phyloP scores from a whole-genome alignment of 1,140 invertebrate genomes.

The Heliothis subflexa region DNA sequence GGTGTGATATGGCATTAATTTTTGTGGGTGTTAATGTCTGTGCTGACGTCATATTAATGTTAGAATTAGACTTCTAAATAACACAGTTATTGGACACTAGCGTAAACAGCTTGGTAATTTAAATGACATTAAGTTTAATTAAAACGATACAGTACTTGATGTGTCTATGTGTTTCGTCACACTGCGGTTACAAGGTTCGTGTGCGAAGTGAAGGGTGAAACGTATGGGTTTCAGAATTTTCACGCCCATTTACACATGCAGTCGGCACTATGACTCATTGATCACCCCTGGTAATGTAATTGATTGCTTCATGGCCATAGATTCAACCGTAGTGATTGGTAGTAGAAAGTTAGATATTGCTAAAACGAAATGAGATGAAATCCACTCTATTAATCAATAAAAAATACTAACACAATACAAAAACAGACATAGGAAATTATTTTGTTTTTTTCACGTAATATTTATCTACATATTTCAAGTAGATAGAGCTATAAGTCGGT shows the following conservation, averaged over 20 bases:
- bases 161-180: not conserved
- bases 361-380: too few relatives aligned
- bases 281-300: not conserved
- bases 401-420: too few relatives aligned
- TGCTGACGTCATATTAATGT: too few relatives aligned
- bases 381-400: too few relatives aligned
- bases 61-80: too few relatives aligned
- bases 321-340: not conserved
- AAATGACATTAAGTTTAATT: not conserved
- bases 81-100: too few relatives aligned
- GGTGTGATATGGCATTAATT: not conserved
- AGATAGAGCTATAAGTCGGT: too few relatives aligned
- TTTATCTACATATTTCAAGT: too few relatives aligned
- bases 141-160: not conserved
- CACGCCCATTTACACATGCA: not conserved
- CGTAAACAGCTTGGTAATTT: not conserved
- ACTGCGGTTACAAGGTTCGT: not conserved
- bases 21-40: not conserved
- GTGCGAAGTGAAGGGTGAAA: slow-evolving; percentile 9
- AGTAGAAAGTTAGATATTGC: too few relatives aligned
- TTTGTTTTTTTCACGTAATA: too few relatives aligned
- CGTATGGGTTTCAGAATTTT: not conserved
- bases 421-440: too few relatives aligned
- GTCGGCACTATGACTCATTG: slow-evolving; percentile 6
- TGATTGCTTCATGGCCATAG: not conserved